phyloP scores from a whole-genome alignment of 2,113 vertebrate genomes.

The Crotalus viridis region DNA sequence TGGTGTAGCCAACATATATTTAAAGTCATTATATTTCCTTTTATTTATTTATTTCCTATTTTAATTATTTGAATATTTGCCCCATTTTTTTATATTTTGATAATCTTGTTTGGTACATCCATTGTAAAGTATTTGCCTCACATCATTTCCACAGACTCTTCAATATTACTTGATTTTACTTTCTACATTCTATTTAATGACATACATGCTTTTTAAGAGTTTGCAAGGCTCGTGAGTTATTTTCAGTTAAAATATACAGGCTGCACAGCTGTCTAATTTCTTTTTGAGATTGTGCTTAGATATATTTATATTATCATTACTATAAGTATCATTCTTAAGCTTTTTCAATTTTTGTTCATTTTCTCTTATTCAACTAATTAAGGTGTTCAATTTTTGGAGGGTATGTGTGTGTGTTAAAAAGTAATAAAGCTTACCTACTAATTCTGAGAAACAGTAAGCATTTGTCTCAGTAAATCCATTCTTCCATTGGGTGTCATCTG shows the following conservation, averaged over 20 bases:
- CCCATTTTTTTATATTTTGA: accelerated
- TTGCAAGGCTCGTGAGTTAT: background rate
- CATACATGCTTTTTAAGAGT: background rate
- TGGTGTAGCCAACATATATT: slow-evolving; percentile 35
- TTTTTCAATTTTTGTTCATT: background rate
- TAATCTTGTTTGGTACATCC: slow-evolving; percentile 4
- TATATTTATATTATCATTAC: background rate
- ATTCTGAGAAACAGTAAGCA: background rate
- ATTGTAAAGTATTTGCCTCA: background rate
- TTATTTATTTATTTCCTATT: slow-evolving; percentile 3
- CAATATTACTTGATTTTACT: background rate
- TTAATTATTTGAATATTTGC: background rate
- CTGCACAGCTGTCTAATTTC: background rate
- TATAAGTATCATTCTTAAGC: background rate
- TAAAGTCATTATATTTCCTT: slow-evolving; percentile 3
- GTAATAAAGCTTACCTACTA: background rate
- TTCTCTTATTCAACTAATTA: background rate
- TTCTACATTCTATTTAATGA: background rate
- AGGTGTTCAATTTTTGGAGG: background rate
- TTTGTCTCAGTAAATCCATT: background rate
- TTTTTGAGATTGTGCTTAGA: background rate
- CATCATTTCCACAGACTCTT: background rate
- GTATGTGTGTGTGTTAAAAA: background rate
- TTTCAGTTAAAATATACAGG: background rate
- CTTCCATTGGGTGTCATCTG: background rate